Evolutionary conservation across 2,113 vertebrate genomes (phyloP), one percentile per base, ranked within the genome.

Genomic region (Hippocampus abdominalis): DNA sequence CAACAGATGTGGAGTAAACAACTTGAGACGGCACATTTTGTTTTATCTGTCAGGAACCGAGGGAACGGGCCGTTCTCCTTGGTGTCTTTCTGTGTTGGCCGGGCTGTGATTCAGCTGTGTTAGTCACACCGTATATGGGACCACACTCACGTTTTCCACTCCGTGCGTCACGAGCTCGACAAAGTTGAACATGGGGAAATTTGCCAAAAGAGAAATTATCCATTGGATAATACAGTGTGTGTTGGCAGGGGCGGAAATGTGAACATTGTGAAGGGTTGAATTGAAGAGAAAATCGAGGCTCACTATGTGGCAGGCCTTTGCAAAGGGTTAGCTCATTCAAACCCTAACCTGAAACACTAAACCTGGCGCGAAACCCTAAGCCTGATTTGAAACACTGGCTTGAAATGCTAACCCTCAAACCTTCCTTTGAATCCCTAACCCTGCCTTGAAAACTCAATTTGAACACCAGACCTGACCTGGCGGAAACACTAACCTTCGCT

Each of bases 41-140:
- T 64, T 61, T 29, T 70, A 64, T 66, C 66, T 73, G 32, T 62
- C 21, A 63, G 36, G 57, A 60, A 60, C 15, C 16, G 15, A 23
- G 39, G 39, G 61, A 40, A 63, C 61, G 61, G 9, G 9, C 36
- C 70, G 60, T 71, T 61, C 25, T 70, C 18, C 27, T 54, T n/a
- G 1, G 21, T 9, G 21, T 54, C 51, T 54, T n/a, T 10, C 21
- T 10, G 15, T 54, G 3, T 59, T 57, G 59, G 72, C 60, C 39
- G 7, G 60, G 73, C 77, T 70, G 53, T 68, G 80, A 74, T 66
- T 82, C 70, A 74, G 53, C 53, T 21, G 65, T 49, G 59, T 61
- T 75, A 42, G 64, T 73, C 68, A 69, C 21, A 56, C 61, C 15
- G 36, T 39, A n/a, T 42, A 12, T 49, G 36, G 40, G 16, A 36